These are phyloP conservation scores for Pantherophis guttatus DNA, from an alignment of 2,113 vertebrate genomes.

Conservation along the genomic window DNA sequence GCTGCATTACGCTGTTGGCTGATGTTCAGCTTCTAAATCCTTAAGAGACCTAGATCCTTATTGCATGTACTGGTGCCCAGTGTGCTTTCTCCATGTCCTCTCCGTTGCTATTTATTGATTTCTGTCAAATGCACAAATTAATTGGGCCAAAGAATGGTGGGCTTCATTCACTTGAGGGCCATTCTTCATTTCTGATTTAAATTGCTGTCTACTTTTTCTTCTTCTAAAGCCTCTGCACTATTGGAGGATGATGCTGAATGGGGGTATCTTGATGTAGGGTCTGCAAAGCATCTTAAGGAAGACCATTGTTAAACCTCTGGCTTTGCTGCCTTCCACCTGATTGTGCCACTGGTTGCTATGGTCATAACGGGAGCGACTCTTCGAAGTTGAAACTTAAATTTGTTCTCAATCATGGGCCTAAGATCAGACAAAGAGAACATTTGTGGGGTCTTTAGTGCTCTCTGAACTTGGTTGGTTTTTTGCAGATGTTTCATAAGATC, in stretches of 20 bases:
- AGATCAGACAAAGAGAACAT: background rate
- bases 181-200: background rate
- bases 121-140: background rate
- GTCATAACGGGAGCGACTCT: background rate
- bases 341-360: background rate
- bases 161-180: background rate
- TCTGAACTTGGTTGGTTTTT: too few species aligned
- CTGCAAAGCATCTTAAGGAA: background rate
- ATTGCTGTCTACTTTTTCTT: background rate
- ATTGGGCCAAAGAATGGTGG: background rate
- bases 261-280: background rate
- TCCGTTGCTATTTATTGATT: background rate
- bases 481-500: too few species aligned
- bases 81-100: background rate
- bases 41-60: background rate
- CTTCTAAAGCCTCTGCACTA: background rate
- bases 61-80: background rate
- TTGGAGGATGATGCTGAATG: background rate
- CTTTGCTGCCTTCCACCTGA: background rate
- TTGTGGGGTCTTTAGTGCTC: background rate
- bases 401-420: background rate
- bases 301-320: background rate
- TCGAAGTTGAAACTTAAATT: background rate
- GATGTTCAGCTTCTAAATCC: background rate
- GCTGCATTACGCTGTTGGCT: background rate